phyloP scores from a whole-genome alignment of 2,888 invertebrate species.

The Clusia tigrina region DNA sequence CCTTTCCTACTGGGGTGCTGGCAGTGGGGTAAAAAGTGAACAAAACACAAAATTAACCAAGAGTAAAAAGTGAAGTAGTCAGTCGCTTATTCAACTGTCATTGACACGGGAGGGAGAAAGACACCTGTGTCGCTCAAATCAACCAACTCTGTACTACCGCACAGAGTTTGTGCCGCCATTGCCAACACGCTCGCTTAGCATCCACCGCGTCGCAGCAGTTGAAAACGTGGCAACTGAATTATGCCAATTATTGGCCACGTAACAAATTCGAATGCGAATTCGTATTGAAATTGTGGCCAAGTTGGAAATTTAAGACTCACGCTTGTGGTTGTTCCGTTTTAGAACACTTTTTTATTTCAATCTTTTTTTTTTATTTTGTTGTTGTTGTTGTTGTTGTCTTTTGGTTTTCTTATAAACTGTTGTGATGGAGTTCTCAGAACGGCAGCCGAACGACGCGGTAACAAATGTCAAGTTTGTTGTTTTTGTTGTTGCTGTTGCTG shows the following conservation, averaged over 20 bases:
- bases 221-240: conserved; percentile 40
- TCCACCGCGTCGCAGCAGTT: conserved; percentile 25
- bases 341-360: too few relatives aligned
- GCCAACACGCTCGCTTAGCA: not conserved
- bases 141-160: conserved; percentile 1
- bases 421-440: not conserved
- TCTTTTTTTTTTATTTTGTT: not conserved
- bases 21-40: not conserved
- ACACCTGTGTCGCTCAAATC: conserved; percentile 23
- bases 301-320: conserved; percentile 34
- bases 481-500: not conserved
- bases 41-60: not conserved
- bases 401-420: too few relatives aligned
- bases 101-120: conserved; percentile 50
- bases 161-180: conserved; percentile 31
- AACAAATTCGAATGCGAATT: conserved; percentile 55
- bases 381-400: too few relatives aligned
- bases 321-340: not conserved
- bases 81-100: conserved; percentile 60
- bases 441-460: not conserved
- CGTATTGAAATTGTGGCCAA: conserved; percentile 55
- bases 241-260: conserved; percentile 55
- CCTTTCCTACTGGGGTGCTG: too few relatives aligned
- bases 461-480: not conserved
- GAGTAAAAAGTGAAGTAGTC: conserved; percentile 20